Base-by-base conservation (phyloP, 2,113 vertebrate genomes). In the Callocephalon fimbriatum region DNA sequence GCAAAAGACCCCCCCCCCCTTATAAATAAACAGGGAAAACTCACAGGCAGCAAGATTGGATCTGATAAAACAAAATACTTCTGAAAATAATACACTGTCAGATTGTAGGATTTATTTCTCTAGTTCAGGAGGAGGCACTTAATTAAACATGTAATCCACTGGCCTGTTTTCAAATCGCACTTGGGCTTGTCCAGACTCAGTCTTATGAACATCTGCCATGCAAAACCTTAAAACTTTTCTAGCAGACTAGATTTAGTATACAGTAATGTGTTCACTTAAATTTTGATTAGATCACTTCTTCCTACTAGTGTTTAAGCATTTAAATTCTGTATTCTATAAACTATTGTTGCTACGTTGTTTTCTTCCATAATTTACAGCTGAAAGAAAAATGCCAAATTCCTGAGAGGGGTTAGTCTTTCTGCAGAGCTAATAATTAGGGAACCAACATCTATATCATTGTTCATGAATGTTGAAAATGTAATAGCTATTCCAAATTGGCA, bases 391-490 rank as follows among this genome's bases (percentile, higher is more conserved):
- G 17, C 4, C 7, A 18, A n/a, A 25, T 73, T 86, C 54, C 50
- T 66, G 25, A 53, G 31, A 22, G 38, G 22, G 3, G 3, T 47
- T 87, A 51, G 38, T 61, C 19, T 86, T 86, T 83, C 75, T 56
- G 48, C 16, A 72, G 47, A 74, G 58, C 62, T 88, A 79, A 70
- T 90, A 88, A 88, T 74, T 80, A 83, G 54, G 14, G 25, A 88
- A 37, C 12, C 19, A 79, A 76, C 27, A 80, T 83, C 58, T 93
- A 79, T 27, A 88, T 88, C 35, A 76, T 66, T 73, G 66, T 76
- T 95, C 75, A 90, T 70, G 37, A 93, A 90, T 37, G 53, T 12
- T 95, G 58, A 82, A 95, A 93, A 82, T 56, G 17, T 76, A 90
- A 93, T 72, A 86, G 35, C 35, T 92, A 90, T 94, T 96, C 44